phyloP scores from a whole-genome alignment of 2,888 invertebrate species.

The Isoperla grammatica region DNA sequence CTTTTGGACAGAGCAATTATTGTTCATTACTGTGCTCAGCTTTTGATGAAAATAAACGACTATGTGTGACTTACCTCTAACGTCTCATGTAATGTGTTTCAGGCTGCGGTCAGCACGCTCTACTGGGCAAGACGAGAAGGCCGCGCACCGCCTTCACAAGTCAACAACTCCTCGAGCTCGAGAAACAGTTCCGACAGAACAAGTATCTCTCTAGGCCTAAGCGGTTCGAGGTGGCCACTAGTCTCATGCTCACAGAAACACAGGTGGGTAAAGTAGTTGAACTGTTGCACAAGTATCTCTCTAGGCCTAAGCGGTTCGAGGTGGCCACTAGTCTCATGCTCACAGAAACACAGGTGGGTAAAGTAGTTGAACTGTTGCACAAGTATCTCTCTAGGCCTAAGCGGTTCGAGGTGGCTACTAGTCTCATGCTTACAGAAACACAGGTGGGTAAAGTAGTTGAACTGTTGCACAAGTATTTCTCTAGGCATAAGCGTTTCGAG shows the following conservation, averaged over 20 bases:
- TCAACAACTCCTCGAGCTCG: constrained; percentile 94
- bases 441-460: constrained; percentile 58
- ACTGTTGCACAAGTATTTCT: constrained; percentile 81
- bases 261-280: constrained; percentile 58
- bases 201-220: constrained; percentile 98
- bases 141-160: constrained; percentile 98
- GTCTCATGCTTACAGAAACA: constrained; percentile 95
- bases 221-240: constrained; percentile 97
- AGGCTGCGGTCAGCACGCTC: constrained; percentile 64
- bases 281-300: constrained; percentile 81
- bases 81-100: no score
- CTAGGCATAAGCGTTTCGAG: constrained; percentile 95
- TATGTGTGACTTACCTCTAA: no score
- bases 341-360: constrained; percentile 90
- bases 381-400: constrained; percentile 98
- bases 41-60: no score
- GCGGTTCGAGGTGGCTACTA: constrained; percentile 97
- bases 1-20: no score
- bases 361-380: constrained; percentile 42
- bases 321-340: constrained; percentile 96
- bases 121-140: constrained; percentile 79
- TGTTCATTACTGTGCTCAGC: no score
- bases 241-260: constrained; percentile 95
- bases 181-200: constrained; percentile 98
- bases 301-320: constrained; percentile 95